phyloP scores from a whole-genome alignment of 2,888 invertebrate species.

The Lasius platythorax region DNA sequence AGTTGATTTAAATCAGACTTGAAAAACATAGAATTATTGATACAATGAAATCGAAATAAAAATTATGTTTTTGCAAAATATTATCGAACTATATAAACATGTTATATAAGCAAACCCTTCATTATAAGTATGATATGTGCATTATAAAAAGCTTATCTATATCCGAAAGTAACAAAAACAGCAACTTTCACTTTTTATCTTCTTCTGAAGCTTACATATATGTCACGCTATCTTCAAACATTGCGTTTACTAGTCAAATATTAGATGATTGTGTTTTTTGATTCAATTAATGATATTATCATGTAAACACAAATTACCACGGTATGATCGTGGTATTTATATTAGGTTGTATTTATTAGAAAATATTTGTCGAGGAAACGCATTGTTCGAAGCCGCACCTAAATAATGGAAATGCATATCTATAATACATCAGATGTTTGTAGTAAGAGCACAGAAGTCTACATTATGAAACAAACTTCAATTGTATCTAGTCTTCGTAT shows the following conservation, averaged over 20 bases:
- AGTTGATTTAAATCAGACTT: slow-evolving; percentile 48
- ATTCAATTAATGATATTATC: background rate
- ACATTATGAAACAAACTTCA: slow-evolving; percentile 47
- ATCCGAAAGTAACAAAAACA: slow-evolving; percentile 38
- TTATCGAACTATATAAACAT: slow-evolving; percentile 38
- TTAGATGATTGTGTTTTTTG: slow-evolving; percentile 29
- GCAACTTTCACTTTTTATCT: slow-evolving; percentile 34
- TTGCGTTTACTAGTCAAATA: slow-evolving; percentile 37
- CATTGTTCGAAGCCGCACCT: slow-evolving; percentile 2
- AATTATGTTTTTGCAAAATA: slow-evolving; percentile 42
- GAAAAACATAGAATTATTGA: slow-evolving; percentile 3
- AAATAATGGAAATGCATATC: slow-evolving; percentile 37
- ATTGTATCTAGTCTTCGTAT: slow-evolving; percentile 34
- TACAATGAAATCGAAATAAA: slow-evolving; percentile 30
- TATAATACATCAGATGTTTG: slow-evolving; percentile 37
- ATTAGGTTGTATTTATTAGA: background rate
- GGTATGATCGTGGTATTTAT: background rate
- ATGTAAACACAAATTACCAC: background rate
- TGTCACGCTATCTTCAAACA: background rate
- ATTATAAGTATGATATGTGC: slow-evolving; percentile 52
- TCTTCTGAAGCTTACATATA: slow-evolving; percentile 3
- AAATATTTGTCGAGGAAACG: slow-evolving; percentile 37
- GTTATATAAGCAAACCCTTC: slow-evolving; percentile 50
- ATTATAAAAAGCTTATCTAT: slow-evolving; percentile 55
- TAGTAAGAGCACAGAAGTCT: slow-evolving; percentile 41